These are phyloP conservation scores for Nilaparvata lugens DNA, from an alignment of 1,140 invertebrate genomes.

Conservation along the genomic window DNA sequence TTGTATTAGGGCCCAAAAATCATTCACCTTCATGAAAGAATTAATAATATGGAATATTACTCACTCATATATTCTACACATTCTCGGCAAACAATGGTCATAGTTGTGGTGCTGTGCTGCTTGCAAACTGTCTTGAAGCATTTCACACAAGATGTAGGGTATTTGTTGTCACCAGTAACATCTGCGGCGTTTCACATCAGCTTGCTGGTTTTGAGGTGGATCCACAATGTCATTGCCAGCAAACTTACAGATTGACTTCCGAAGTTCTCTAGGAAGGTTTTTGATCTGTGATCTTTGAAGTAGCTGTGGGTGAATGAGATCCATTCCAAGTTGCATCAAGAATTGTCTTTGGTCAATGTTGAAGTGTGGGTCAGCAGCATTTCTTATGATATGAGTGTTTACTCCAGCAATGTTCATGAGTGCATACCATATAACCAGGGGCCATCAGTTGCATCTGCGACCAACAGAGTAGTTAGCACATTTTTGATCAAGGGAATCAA, in stretches of 20 bases:
- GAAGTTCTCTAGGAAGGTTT: background rate
- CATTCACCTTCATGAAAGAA: too few species aligned
- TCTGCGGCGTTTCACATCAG: too few species aligned
- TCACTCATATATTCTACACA: too few species aligned
- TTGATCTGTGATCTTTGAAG: background rate
- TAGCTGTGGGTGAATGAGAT: background rate
- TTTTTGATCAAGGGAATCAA: slow-evolving; percentile 27
- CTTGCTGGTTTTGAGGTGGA: slow-evolving; percentile 14
- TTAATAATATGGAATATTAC: too few species aligned
- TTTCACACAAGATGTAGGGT: slow-evolving; percentile 14
- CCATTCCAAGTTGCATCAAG: background rate
- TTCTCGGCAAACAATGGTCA: background rate
- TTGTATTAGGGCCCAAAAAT: too few species aligned
- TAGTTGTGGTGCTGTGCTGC: slow-evolving; percentile 20
- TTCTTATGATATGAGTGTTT: slow-evolving; percentile 15
- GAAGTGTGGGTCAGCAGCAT: background rate
- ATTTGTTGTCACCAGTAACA: too few species aligned
- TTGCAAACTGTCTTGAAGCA: slow-evolving; percentile 6
- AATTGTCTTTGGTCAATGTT: background rate
- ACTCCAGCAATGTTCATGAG: slow-evolving; percentile 26
- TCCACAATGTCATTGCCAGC: slow-evolving; percentile 16
- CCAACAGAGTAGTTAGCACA: slow-evolving; percentile 23
- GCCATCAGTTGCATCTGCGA: slow-evolving; percentile 26
- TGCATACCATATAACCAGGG: slow-evolving; percentile 27
- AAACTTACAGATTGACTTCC: slow-evolving; percentile 11